Evolutionary conservation across 30 jellyfish, hydroid and myxozoan genomes (phyloP), one percentile per base, ranked within the genome.

Genomic region (Catostylus mosaicus): DNA sequence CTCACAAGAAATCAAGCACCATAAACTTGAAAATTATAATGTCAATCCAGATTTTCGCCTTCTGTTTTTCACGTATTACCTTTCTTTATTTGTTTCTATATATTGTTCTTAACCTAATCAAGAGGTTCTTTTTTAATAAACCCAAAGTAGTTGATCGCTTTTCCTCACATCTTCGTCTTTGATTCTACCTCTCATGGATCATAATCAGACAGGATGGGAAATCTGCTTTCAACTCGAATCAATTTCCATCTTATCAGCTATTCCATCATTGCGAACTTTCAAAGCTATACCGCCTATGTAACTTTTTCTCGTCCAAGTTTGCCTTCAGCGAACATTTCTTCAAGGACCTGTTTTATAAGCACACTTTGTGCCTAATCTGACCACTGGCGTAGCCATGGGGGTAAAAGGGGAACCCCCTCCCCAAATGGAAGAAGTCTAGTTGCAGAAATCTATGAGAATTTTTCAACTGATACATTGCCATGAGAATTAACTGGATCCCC

Each of bases 151-250:
- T 48, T 16, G 27, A 48, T 48, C 27, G 24, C 63, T 48, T 8
- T 48, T 48, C n/a, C n/a, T n/a, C n/a, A n/a, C n/a, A 48, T 48
- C 63, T 48, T 6, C 54, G 14, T 3, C 63, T 48, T 48, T 48
- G 63, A 48, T 4, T 48, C 20, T 27, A 54, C 30, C 77, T 65
- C 56, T 65, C 63, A 7, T 72, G 73, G 83, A 72, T 72, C 47
- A 72, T 72, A 50, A 72, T 72, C 83, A 72, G 52, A 43, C 59
- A 32, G 46, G 22, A 45, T 72, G 64, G 67, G 83, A 72, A 72
- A 72, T 72, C 30, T 22, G 14, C 67, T 46, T 40, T 46, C 67
- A 43, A 46, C 50, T 27, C 52, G 27, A 47, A 30, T 37, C 35
- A 0, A 37, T 72, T 38, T 43, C 16, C 26, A 47, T 46, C 83